Percentiles rank a stretch among this genome's conserved stretches.
These are phyloP conservation scores for Coregonus sp. DNA, from an alignment of 2,797 vertebrate species.

Conservation along the genomic window DNA sequence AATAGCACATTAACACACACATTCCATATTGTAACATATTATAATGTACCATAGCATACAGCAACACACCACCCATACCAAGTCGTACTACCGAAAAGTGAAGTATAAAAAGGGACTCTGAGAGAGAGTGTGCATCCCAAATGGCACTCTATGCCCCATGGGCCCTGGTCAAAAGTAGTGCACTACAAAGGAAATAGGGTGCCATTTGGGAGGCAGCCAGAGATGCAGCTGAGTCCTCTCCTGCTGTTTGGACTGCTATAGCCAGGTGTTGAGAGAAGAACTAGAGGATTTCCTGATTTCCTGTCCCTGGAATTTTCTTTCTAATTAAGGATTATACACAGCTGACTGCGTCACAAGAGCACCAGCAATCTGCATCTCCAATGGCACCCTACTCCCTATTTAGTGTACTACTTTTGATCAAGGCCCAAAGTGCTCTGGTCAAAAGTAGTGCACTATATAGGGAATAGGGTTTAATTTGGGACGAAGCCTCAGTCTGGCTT, in stretches of 20 bases:
- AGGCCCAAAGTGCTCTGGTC: not conserved
- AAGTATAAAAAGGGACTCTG: slow-evolving; percentile 52
- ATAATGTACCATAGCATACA: not conserved
- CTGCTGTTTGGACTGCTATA: slow-evolving; percentile 46
- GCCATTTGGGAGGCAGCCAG: slow-evolving; percentile 26
- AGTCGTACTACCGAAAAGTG: slow-evolving; percentile 4
- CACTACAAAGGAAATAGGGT: slow-evolving; percentile 23
- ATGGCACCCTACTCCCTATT: not conserved
- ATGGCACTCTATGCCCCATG: not conserved
- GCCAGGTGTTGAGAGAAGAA: slow-evolving; percentile 60
- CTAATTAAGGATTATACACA: slow-evolving; percentile 77
- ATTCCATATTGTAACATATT: not conserved
- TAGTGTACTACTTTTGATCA: not conserved
- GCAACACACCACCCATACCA: not conserved
- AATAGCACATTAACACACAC: not conserved
- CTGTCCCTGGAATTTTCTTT: slow-evolving; percentile 67
- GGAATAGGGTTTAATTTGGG: not conserved
- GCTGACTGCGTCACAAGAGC: slow-evolving; percentile 60
- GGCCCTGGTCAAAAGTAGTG: not conserved
- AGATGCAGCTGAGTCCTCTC: slow-evolving; percentile 56
- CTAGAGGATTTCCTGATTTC: slow-evolving; percentile 45
- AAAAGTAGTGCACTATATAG: not conserved
- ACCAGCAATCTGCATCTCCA: slow-evolving; percentile 7
- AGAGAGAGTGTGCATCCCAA: too few species aligned
- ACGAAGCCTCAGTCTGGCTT: slow-evolving; percentile 40